Percentiles rank a stretch among this genome's conserved stretches.
Evolutionary conservation across 2,113 vertebrate genomes (phyloP).

Genomic region (Mungos mungo): DNA sequence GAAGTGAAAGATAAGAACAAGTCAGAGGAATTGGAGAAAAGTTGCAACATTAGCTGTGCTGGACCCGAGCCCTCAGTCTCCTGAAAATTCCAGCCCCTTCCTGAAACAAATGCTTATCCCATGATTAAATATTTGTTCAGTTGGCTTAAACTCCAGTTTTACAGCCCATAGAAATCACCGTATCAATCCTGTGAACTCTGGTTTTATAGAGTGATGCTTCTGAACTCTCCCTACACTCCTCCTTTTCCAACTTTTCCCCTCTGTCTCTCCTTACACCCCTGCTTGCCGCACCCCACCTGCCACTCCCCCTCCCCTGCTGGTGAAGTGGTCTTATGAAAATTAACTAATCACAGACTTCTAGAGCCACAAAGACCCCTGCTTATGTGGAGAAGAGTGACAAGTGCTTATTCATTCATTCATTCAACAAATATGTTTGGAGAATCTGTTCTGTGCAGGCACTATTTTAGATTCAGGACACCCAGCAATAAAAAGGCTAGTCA

Average conservation of each 20-base stretch:
- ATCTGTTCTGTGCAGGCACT: not conserved
- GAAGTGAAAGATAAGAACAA: not conserved
- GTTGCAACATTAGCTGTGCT: rapidly evolving
- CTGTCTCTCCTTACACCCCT: not conserved
- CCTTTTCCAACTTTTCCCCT: not conserved
- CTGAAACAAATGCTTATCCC: not conserved
- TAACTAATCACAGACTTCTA: not conserved
- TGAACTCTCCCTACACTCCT: not conserved
- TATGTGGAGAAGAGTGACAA: not conserved
- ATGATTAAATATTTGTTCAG: not conserved
- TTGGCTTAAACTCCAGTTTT: not conserved
- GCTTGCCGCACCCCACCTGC: no score
- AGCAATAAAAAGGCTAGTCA: not conserved
- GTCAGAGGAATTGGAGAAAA: not conserved
- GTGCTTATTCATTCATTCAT: not conserved
- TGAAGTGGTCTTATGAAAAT: not conserved
- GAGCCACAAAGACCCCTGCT: not conserved
- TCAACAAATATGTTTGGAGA: not conserved
- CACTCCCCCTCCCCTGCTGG: not conserved
- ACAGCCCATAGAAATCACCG: not conserved
- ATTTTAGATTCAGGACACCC: not conserved
- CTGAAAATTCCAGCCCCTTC: not conserved
- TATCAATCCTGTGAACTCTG: not conserved
- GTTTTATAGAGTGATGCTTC: not conserved
- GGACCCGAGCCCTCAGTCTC: not conserved